A percentile compares a stretch with the other conserved stretches of the same genome.
Conservation (phyloP, 1,140 invertebrate genomes). For the Homarus americanus region DNA sequence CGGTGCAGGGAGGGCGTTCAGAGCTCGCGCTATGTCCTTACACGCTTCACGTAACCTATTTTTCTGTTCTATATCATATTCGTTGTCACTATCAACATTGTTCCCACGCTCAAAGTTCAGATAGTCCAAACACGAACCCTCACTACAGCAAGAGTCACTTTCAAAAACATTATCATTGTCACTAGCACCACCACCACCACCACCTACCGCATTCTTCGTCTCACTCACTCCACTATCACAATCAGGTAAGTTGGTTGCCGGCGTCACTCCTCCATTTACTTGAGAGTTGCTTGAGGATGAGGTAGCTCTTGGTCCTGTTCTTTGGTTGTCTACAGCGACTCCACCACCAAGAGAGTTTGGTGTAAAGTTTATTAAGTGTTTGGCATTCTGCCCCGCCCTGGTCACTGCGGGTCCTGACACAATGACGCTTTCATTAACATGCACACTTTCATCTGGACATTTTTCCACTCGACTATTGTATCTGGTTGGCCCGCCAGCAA, state of each 20-base stretch:
- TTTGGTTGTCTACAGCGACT: not conserved
- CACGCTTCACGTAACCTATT: conserved; percentile 88
- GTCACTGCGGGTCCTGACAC: not conserved
- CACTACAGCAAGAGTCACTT: conserved; percentile 22
- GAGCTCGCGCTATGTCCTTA: conserved; percentile 21
- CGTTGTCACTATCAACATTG: conserved; percentile 17
- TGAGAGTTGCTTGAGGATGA: not conserved
- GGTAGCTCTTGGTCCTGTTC: not conserved
- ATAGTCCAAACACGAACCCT: not conserved
- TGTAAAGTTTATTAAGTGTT: not conserved
- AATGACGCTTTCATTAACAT: not conserved
- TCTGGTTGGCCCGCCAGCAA: not conserved
- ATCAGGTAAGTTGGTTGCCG: not conserved
- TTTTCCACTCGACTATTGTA: not conserved
- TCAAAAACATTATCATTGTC: conserved; percentile 18
- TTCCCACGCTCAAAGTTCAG: conserved; percentile 2
- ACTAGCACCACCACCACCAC: not conserved
- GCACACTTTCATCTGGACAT: not conserved
- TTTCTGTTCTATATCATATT: conserved; percentile 63
- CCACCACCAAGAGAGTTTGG: not conserved
- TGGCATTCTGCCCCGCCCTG: not conserved
- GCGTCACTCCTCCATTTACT: not conserved
- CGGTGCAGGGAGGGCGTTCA: conserved; percentile 5
- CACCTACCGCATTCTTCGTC: not conserved
- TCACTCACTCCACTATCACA: not conserved